Evolutionary conservation across 2,888 invertebrate species (phyloP).

Genomic region (Eupithecia exiguata): DNA sequence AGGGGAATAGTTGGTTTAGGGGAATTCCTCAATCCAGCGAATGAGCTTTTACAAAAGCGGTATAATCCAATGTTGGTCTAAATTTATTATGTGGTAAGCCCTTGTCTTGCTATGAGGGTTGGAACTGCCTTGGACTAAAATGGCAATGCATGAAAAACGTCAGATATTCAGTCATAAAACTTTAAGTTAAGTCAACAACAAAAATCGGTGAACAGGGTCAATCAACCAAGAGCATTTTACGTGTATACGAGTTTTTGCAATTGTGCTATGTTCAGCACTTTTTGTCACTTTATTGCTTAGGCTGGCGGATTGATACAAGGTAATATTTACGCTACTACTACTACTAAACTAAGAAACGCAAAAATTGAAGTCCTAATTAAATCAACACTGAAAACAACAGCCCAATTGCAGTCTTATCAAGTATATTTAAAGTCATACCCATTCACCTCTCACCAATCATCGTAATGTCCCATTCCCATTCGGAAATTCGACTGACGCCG

Average conservation of each 20-base stretch:
- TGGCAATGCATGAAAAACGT: not conserved
- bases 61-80: constrained; percentile 3
- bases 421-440: not conserved
- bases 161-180: not conserved
- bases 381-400: not conserved
- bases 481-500: constrained; percentile 11
- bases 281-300: not conserved
- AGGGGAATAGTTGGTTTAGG: constrained; percentile 25
- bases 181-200: not conserved
- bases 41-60: constrained; percentile 14
- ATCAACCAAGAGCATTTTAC: not conserved
- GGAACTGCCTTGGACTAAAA: not conserved
- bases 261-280: not conserved
- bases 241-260: not conserved
- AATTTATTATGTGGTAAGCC: constrained; percentile 5
- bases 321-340: not conserved
- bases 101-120: not conserved
- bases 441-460: constrained; percentile 5
- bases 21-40: constrained; percentile 17
- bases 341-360: not conserved
- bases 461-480: constrained; percentile 13
- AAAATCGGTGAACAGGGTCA: not conserved
- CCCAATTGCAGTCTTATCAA: not conserved
- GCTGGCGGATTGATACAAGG: not conserved
- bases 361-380: not conserved